These are phyloP conservation scores for Pseudolaguvia tuberculata DNA, from an alignment of 2,113 vertebrate genomes.

Conservation along the genomic window DNA sequence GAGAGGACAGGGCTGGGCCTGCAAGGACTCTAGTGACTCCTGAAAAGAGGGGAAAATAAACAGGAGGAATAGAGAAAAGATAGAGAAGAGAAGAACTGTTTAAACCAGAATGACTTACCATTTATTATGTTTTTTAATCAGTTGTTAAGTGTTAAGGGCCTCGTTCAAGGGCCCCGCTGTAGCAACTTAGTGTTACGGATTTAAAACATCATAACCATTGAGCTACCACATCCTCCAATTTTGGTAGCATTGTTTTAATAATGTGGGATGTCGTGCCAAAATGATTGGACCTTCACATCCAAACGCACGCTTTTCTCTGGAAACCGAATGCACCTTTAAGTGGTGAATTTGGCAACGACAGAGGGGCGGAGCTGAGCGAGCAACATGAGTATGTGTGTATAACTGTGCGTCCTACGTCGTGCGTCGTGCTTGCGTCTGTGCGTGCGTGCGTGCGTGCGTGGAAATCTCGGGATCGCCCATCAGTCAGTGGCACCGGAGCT, in stretches of 20 bases:
- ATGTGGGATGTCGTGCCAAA: background rate
- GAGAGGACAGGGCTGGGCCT: too few relatives aligned
- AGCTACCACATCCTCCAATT: too few relatives aligned
- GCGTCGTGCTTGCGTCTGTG: slow-evolving; percentile 35
- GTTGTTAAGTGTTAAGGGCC: too few relatives aligned
- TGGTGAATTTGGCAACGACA: slow-evolving; percentile 44
- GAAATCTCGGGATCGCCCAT: slow-evolving; percentile 58
- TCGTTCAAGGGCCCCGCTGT: too few relatives aligned
- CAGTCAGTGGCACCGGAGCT: slow-evolving; percentile 49
- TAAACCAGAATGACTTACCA: too few relatives aligned
- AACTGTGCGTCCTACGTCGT: background rate
- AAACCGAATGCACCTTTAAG: slow-evolving; percentile 57
- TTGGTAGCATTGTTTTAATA: background rate
- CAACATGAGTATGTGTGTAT: slow-evolving; percentile 1
- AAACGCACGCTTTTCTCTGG: background rate
- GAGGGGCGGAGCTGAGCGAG: slow-evolving; percentile 55
- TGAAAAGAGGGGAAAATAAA: too few relatives aligned
- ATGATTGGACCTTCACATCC: background rate
- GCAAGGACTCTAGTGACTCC: too few relatives aligned
- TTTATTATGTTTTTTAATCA: too few relatives aligned
- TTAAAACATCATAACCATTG: too few relatives aligned
- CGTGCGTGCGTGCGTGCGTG: slow-evolving; percentile 14
- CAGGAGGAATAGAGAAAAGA: too few relatives aligned
- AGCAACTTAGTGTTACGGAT: too few relatives aligned
- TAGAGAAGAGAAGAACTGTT: too few relatives aligned